Percentiles rank a stretch among this genome's conserved stretches.
phyloP scores from a whole-genome alignment of 2,113 vertebrate species.

The Panthera leo region DNA sequence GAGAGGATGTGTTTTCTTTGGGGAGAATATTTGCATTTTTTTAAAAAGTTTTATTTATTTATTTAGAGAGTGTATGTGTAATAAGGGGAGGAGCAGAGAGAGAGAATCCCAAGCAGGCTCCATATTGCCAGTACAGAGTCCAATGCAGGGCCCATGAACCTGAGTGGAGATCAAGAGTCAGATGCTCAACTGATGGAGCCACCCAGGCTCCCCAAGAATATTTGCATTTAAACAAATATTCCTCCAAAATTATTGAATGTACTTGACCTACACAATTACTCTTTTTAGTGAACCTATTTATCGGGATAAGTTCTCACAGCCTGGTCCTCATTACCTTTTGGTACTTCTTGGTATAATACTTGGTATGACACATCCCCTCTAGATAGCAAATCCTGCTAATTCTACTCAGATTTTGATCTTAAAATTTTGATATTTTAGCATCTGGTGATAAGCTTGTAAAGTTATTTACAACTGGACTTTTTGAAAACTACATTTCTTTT shows the following conservation, averaged over 20 bases:
- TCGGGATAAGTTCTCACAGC: neutral
- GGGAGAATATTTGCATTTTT: conserved; percentile 12
- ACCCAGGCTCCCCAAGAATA: neutral
- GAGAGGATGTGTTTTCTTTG: neutral
- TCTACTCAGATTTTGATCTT: neutral
- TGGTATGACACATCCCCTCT: neutral
- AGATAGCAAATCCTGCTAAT: neutral
- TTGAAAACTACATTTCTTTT: neutral
- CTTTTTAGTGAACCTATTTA: neutral
- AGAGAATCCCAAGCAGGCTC: too few relatives aligned
- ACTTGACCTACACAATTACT: neutral
- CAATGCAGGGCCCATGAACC: too few relatives aligned
- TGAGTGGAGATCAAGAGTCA: too few relatives aligned
- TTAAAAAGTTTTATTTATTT: too few relatives aligned
- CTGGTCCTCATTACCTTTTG: conserved; percentile 33
- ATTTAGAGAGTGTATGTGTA: too few relatives aligned
- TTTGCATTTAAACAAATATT: conserved; percentile 49
- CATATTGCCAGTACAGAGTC: too few relatives aligned
- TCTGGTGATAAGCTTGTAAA: conserved; percentile 4
- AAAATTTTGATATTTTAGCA: conserved; percentile 28
- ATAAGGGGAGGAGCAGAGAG: too few relatives aligned
- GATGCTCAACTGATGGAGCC: too few relatives aligned
- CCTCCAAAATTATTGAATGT: neutral
- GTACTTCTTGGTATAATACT: conserved; percentile 6
- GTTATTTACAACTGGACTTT: conserved; percentile 21